Evolutionary conservation across 2,888 invertebrate genomes (phyloP).

Genomic region (Plagodis dolabraria): DNA sequence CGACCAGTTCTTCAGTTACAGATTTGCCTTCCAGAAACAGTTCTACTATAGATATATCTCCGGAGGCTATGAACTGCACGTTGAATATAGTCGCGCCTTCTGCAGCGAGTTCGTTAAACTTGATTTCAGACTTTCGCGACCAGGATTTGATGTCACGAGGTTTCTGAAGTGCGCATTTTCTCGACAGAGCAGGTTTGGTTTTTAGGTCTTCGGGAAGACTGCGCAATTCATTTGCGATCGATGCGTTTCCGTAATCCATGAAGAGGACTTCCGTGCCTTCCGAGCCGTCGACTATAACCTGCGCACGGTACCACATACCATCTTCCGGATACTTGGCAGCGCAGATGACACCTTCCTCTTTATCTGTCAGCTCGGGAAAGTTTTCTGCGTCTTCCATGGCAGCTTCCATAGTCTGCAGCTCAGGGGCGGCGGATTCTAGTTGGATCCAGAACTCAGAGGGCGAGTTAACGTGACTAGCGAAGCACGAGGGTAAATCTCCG

Average conservation of each 20-base stretch:
- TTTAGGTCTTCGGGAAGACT: slow-evolving; percentile 86
- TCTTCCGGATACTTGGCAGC: slow-evolving; percentile 88
- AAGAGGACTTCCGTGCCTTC: slow-evolving; percentile 86
- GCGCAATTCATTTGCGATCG: slow-evolving; percentile 83
- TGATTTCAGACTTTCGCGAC: slow-evolving; percentile 87
- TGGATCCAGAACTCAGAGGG: slow-evolving; percentile 92
- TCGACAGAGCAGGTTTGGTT: slow-evolving; percentile 84
- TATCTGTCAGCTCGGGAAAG: slow-evolving; percentile 76
- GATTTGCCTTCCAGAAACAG: slow-evolving; percentile 86
- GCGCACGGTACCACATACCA: slow-evolving; percentile 88
- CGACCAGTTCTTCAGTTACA: slow-evolving; percentile 85
- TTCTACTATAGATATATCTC: slow-evolving; percentile 87
- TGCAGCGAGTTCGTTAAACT: slow-evolving; percentile 88
- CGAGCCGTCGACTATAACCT: slow-evolving; percentile 83
- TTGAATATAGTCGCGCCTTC: slow-evolving; percentile 89
- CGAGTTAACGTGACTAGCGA: slow-evolving; percentile 90
- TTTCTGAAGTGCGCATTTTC: slow-evolving; percentile 86
- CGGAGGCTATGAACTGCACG: slow-evolving; percentile 87
- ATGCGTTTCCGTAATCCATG: slow-evolving; percentile 89
- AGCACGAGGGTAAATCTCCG: slow-evolving; percentile 86
- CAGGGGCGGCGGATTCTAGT: slow-evolving; percentile 85
- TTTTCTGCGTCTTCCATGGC: slow-evolving; percentile 83
- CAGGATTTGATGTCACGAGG: slow-evolving; percentile 85
- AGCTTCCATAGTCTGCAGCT: slow-evolving; percentile 85
- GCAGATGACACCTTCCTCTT: slow-evolving; percentile 84